Evolutionary conservation across 2,113 vertebrate species (phyloP).

Genomic region (Megaceryle maxima): DNA sequence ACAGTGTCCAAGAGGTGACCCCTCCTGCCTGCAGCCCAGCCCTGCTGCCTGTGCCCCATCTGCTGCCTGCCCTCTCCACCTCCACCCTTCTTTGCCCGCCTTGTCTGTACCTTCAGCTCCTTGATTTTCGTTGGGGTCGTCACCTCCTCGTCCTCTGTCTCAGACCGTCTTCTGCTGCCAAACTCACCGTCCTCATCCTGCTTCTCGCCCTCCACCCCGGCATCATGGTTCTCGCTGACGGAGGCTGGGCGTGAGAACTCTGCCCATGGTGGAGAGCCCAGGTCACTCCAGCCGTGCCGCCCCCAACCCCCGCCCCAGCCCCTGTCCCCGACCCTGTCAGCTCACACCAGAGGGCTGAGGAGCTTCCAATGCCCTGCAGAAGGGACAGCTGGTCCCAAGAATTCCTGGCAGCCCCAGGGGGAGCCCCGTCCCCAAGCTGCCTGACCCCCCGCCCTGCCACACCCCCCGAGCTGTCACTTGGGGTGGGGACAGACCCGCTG

Average conservation of each 20-base stretch:
- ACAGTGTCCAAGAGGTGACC: background rate
- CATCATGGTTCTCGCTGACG: slow-evolving; percentile 88
- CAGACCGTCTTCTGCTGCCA: slow-evolving; percentile 66
- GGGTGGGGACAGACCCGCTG: background rate
- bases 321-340: too few relatives aligned
- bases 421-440: background rate
- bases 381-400: background rate
- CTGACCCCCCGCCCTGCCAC: background rate
- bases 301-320: too few relatives aligned
- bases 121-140: slow-evolving; percentile 91
- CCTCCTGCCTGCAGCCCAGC: background rate
- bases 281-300: too few relatives aligned
- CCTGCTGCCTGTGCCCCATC: background rate
- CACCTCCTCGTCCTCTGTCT: slow-evolving; percentile 76
- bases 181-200: slow-evolving; percentile 80
- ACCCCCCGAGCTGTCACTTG: background rate
- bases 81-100: background rate
- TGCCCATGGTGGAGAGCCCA: slow-evolving; percentile 22
- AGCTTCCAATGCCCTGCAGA: background rate
- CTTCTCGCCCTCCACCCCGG: slow-evolving; percentile 73
- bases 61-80: background rate
- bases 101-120: slow-evolving; percentile 86
- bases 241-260: slow-evolving; percentile 92
- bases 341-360: too few relatives aligned
- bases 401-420: too few relatives aligned